Conservation (phyloP, 2,113 vertebrate genomes). For the Colius striatus region DNA sequence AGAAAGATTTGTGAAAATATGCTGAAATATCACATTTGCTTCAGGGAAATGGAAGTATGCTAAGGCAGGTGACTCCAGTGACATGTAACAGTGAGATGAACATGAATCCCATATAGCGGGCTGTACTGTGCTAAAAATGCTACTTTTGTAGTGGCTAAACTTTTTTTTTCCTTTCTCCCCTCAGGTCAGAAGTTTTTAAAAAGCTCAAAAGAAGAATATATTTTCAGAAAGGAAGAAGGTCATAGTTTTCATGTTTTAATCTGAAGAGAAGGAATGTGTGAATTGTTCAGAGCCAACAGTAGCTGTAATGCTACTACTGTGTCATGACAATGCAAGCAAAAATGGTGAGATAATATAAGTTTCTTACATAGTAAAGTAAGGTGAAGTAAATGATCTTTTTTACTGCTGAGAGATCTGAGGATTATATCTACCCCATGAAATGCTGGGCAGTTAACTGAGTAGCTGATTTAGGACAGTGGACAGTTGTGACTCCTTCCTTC, state of each 20-base stretch:
- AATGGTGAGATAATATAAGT: not conserved
- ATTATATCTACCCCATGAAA: not conserved
- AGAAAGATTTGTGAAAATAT: not conserved
- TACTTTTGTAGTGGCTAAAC: not conserved
- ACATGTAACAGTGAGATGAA: not conserved
- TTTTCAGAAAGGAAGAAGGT: not conserved
- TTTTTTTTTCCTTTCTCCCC: not conserved
- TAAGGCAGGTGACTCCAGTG: not conserved
- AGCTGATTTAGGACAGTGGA: not conserved
- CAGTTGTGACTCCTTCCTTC: not conserved
- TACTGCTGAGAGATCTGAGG: not conserved
- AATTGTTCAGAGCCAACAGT: not conserved
- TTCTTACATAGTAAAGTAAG: not conserved
- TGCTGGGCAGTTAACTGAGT: rapidly evolving
- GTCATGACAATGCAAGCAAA: not conserved
- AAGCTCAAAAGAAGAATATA: not conserved
- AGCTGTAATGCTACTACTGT: not conserved
- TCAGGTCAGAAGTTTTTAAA: not conserved
- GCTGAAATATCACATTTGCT: not conserved
- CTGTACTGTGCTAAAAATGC: not conserved
- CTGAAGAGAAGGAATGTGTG: not conserved
- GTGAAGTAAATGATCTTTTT: not conserved
- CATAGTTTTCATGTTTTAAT: not conserved
- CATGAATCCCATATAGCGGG: not conserved
- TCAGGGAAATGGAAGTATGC: not conserved